Evolutionary conservation across 2,113 vertebrate species (phyloP).

Genomic region (Halcyon senegalensis): DNA sequence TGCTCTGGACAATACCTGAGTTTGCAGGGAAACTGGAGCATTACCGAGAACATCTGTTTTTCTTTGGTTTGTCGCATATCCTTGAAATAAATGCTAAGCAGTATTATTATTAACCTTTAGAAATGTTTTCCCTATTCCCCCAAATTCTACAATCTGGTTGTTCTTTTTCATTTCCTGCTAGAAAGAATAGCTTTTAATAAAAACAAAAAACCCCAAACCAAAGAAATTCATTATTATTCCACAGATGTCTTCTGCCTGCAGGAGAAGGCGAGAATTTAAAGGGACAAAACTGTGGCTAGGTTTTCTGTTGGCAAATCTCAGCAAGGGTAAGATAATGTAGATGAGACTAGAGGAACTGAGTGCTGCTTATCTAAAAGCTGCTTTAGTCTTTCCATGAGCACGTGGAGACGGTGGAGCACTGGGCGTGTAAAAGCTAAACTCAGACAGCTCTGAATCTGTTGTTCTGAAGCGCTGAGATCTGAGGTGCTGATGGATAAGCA

Average conservation of each 20-base stretch:
- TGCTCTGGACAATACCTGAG: neutral
- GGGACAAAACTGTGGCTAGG: slow-evolving; percentile 27
- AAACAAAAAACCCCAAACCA: slow-evolving; percentile 59
- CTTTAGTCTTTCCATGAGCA: neutral
- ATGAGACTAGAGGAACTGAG: neutral
- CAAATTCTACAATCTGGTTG: slow-evolving; percentile 50
- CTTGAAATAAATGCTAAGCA: slow-evolving; percentile 52
- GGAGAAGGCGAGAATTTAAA: slow-evolving; percentile 51
- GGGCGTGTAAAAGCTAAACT: neutral
- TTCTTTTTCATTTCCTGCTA: slow-evolving; percentile 70
- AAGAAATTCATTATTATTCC: slow-evolving; percentile 66
- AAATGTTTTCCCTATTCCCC: slow-evolving; percentile 47
- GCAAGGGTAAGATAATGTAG: neutral
- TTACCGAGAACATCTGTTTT: slow-evolving; percentile 15
- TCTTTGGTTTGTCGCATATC: slow-evolving; percentile 28
- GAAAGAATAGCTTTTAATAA: slow-evolving; percentile 68
- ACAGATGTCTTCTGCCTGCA: slow-evolving; percentile 49
- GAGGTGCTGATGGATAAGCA: neutral
- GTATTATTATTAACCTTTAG: slow-evolving; percentile 54
- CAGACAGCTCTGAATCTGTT: neutral
- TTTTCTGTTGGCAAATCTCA: neutral
- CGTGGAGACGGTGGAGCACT: neutral
- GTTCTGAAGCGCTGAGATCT: neutral
- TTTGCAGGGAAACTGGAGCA: neutral
- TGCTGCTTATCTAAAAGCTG: neutral